Evolutionary conservation across 1,140 invertebrate genomes (phyloP), one percentile per base, ranked within the genome.

Genomic region (Euura saliciscinereae): DNA sequence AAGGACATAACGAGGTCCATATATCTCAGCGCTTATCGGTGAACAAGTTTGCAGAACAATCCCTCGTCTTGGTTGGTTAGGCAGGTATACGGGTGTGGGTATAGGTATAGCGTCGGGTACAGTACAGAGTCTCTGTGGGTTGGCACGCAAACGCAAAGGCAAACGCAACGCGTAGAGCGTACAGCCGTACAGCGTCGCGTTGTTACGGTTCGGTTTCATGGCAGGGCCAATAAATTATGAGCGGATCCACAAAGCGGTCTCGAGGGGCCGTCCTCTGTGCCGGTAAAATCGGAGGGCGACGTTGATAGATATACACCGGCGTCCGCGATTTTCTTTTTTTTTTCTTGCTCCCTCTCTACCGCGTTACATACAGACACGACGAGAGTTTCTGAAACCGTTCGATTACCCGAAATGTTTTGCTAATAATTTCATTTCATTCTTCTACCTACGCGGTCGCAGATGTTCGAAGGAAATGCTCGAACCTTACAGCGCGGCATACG

Each of bases 81-180:
- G 43, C 28, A 66, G n/a, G n/a, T 66, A 13, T 8, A 7, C 28
- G 7, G 65, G 65, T 13, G 13, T 6, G 65, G 8, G 13, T 6
- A 7, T 13, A 66, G 65, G 65, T 13, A 43, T 28, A 28, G 28
- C 6, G 65, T 13, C 6, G 65, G 43, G 59, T 13, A 28, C 3
- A 43, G 64, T 28, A 28, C 28, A 28, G 28, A 28, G 28, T 28
- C 28, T 28, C 28, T 28, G 67, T 70, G 67, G 70, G 68, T 74
- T 66, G 74, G 66, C 74, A 74, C 73, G 73, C 8, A 11, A 6
- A 59, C 51, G 51, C 51, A 59, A n/a, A 8, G 28, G 28, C 8
- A 8, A 59, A 5, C 51, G 51, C 51, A 6, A 59, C 51, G 51
- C 51, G 51, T 3, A 8, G 51, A 59, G 13, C 51, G 51, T n/a